phyloP scores from a whole-genome alignment of 1,140 invertebrate genomes.

The Megalonaias nervosa region DNA sequence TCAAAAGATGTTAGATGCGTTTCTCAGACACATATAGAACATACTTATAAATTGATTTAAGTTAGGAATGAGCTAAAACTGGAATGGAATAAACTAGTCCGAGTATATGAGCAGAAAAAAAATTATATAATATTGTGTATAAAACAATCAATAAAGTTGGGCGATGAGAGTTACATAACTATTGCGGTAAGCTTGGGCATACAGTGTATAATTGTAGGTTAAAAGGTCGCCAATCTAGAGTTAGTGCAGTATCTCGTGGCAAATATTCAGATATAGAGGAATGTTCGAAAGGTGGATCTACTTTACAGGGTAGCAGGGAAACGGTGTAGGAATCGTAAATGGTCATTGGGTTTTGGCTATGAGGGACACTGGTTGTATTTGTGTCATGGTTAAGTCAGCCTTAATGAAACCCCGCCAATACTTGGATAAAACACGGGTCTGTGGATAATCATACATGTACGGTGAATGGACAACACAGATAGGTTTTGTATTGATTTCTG shows the following conservation, averaged over 20 bases:
- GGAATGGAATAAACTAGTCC: too few species aligned
- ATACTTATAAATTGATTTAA: too few species aligned
- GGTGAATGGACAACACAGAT: slow-evolving; percentile 71
- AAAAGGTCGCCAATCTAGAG: background rate
- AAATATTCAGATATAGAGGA: too few species aligned
- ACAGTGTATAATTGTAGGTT: background rate
- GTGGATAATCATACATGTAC: background rate
- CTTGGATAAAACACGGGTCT: background rate
- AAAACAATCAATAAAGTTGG: too few species aligned
- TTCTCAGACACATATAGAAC: too few species aligned
- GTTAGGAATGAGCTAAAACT: too few species aligned
- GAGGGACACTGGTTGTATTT: slow-evolving; percentile 25
- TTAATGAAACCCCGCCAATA: background rate
- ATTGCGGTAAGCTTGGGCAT: background rate
- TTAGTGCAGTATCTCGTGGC: background rate
- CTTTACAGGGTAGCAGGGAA: too few species aligned
- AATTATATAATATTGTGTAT: too few species aligned
- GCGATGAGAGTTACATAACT: background rate
- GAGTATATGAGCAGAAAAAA: too few species aligned
- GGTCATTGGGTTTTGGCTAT: slow-evolving; percentile 7
- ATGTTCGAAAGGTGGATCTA: too few species aligned
- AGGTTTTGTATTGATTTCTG: too few species aligned
- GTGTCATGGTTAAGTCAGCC: background rate
- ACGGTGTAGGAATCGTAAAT: slow-evolving; percentile 27
- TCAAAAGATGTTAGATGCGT: too few species aligned